phyloP scores from a whole-genome alignment of 1,140 invertebrate species.

The Hypsibius dujardini region DNA sequence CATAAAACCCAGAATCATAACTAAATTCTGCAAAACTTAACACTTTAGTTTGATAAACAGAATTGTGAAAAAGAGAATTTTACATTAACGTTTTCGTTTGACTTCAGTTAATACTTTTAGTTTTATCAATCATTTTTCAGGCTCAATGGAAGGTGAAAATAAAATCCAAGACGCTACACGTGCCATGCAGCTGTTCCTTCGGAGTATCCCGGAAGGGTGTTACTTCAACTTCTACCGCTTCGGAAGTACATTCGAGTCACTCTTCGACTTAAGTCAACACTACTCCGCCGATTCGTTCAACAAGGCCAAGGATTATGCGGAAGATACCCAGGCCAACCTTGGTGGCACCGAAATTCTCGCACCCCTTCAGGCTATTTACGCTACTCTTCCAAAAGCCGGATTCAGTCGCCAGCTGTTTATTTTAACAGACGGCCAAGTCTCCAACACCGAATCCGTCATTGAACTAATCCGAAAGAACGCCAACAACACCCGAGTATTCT shows the following conservation, averaged over 20 bases:
- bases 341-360: slow-evolving; percentile 33
- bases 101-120: too few species aligned
- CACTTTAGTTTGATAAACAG: too few species aligned
- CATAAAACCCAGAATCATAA: too few species aligned
- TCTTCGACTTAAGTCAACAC: not conserved
- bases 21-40: too few species aligned
- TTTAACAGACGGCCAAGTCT: slow-evolving; percentile 30
- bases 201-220: slow-evolving; percentile 20
- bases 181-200: slow-evolving; percentile 29
- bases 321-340: slow-evolving; percentile 27
- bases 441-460: slow-evolving; percentile 28
- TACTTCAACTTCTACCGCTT: not conserved
- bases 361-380: slow-evolving; percentile 30
- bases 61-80: too few species aligned
- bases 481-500: slow-evolving; percentile 29
- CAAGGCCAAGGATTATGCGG: not conserved
- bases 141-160: slow-evolving; percentile 29
- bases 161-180: slow-evolving; percentile 21
- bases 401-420: slow-evolving; percentile 31
- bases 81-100: too few species aligned
- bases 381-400: slow-evolving; percentile 25
- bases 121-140: too few species aligned
- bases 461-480: slow-evolving; percentile 27
- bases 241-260: not conserved
- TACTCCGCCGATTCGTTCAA: not conserved